Percentiles rank a stretch among this genome's conserved stretches.
phyloP scores from a whole-genome alignment of 2,113 vertebrate genomes.

The Pollimyrus isidori region DNA sequence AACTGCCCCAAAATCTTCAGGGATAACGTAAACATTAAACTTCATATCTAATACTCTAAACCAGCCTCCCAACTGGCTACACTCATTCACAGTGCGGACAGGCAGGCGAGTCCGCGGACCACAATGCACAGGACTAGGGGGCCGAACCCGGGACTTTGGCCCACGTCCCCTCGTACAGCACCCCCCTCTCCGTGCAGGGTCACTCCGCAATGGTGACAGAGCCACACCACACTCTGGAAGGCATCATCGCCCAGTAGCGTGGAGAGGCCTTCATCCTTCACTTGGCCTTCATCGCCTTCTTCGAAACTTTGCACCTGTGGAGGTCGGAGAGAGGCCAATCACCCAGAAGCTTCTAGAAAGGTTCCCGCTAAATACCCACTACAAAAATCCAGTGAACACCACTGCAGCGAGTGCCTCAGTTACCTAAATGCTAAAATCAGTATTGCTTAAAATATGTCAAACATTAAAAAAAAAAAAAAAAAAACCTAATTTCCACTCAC shows the following conservation, averaged over 20 bases:
- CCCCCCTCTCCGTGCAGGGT: slow-evolving; percentile 56
- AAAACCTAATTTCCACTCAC: slow-evolving; percentile 32
- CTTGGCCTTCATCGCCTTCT: slow-evolving; percentile 38
- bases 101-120: slow-evolving; percentile 59
- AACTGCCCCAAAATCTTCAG: background rate
- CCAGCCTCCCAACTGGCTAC: background rate
- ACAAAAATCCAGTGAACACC: background rate
- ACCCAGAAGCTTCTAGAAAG: background rate
- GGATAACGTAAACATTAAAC: background rate
- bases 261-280: slow-evolving; percentile 45
- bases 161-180: slow-evolving; percentile 51
- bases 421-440: background rate
- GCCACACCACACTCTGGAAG: slow-evolving; percentile 49
- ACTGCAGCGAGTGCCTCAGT: background rate
- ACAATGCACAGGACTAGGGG: slow-evolving; percentile 70
- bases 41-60: background rate
- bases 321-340: background rate
- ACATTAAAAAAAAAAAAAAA: background rate
- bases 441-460: background rate
- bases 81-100: slow-evolving; percentile 35
- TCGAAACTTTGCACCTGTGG: slow-evolving; percentile 60
- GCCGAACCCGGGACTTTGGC: slow-evolving; percentile 35
- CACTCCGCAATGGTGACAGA: slow-evolving; percentile 63
- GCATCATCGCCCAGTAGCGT: slow-evolving; percentile 50
- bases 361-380: background rate